Evolutionary conservation across 2,888 invertebrate species (phyloP), one percentile per base, ranked within the genome.

Genomic region (Drosophila cognata): DNA sequence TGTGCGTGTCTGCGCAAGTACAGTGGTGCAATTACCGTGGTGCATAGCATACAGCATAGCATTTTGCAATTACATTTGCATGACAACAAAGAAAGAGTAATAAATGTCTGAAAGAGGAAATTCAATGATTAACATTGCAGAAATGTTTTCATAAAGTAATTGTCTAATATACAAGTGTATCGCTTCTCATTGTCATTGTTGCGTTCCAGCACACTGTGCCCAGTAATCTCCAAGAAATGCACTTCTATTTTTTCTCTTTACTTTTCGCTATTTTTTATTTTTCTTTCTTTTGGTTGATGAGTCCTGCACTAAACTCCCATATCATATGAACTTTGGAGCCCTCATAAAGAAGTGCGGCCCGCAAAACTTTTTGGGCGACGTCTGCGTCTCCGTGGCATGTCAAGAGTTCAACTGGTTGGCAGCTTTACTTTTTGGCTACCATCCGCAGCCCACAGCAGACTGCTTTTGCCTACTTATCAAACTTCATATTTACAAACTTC

Each of bases 401-500:
- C 79, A 85, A 82, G 83, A 79, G 82, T 62, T 69, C 73, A 79
- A 79, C 78, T 77, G 77, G 63, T 73, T 81, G 68, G 53, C 65
- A 55, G 70, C 66, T 60, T 63, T 56, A 51, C 67, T 59, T 53
- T 31, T 50, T 28, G n/a, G 65, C 10, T 28, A 18, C 35, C 10
- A n/a, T 53, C 18, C 29, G 28, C 13, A 16, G 2, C 21, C 56
- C 56, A 18, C 43, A 43, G 25, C 51, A 69, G 35, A 28, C 55
- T 81, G 82, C 81, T 81, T 84, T 55, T 72, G 28, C 38, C 56
- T 80, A 84, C 81, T 88, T 88, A 85, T 85, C 85, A 88, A 82
- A 88, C 83, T 84, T 84, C 81, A 84, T 84, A 88, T 84, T 84
- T 84, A 88, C 85, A 77, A 83, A 88, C 76, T 88, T 71, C 53